Evolutionary conservation across 2,113 vertebrate species (phyloP).

Genomic region (Tylochromis polylepis): DNA sequence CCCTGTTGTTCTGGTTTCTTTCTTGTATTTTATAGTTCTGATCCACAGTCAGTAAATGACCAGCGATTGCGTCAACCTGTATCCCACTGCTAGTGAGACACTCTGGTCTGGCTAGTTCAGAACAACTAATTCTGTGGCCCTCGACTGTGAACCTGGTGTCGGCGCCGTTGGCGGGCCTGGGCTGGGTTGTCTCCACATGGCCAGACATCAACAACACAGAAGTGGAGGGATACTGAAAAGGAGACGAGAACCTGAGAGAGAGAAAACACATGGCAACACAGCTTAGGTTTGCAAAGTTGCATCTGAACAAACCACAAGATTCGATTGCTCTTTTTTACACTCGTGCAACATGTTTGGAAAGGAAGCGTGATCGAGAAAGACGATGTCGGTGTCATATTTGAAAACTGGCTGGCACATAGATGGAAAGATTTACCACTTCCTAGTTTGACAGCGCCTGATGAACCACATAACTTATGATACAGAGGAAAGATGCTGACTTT

Average conservation of each 20-base stretch:
- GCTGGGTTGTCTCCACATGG: background rate
- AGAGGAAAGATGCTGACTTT: background rate
- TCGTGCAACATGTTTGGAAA: background rate
- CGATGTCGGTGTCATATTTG: background rate
- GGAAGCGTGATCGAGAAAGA: background rate
- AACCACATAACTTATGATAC: background rate
- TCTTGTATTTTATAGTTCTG: constrained; percentile 89
- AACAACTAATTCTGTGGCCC: background rate
- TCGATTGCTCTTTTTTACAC: background rate
- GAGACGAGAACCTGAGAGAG: background rate
- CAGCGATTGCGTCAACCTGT: constrained; percentile 90
- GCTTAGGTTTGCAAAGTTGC: background rate
- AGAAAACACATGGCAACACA: background rate
- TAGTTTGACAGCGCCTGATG: background rate
- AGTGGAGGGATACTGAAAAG: background rate
- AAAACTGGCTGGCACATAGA: background rate
- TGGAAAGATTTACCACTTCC: background rate
- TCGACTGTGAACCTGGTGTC: background rate
- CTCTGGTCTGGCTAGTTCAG: constrained; percentile 79
- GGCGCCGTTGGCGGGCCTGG: fast-evolving
- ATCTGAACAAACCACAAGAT: background rate
- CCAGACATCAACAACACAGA: background rate
- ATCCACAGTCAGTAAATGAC: constrained; percentile 90
- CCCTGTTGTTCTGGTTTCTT: constrained; percentile 84
- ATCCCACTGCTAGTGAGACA: constrained; percentile 77